phyloP scores from a whole-genome alignment of 2,888 invertebrate species.

The Scaptodrosophila latifasciaeformis region DNA sequence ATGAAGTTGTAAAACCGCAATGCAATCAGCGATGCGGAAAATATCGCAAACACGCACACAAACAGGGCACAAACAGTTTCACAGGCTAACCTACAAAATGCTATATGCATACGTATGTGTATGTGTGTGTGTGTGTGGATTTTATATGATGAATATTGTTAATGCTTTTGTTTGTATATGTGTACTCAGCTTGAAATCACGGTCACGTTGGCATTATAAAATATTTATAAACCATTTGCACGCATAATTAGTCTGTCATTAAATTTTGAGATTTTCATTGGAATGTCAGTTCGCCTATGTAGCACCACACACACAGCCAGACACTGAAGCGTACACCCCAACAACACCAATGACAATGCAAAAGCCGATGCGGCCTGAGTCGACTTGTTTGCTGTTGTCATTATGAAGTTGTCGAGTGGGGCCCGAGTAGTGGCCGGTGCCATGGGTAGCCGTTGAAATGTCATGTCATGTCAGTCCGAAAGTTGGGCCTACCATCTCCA shows the following conservation, averaged over 20 bases:
- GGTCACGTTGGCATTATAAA: constrained; percentile 53
- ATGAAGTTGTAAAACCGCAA: constrained; percentile 69
- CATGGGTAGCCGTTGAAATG: constrained; percentile 43
- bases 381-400: constrained; percentile 4
- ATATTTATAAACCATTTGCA: constrained; percentile 74
- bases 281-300: constrained; percentile 3
- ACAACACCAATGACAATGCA: background rate
- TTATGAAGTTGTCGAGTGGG: constrained; percentile 7
- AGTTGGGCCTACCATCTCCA: too few species aligned
- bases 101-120: constrained; percentile 5
- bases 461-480: constrained; percentile 53
- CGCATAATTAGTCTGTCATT: constrained; percentile 74
- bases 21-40: constrained; percentile 68
- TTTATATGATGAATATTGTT: too few species aligned
- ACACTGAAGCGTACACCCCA: background rate
- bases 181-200: constrained; percentile 33
- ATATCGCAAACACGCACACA: constrained; percentile 40
- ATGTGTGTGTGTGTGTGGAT: background rate
- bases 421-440: too few species aligned
- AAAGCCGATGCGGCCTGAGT: background rate
- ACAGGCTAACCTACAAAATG: constrained; percentile 27
- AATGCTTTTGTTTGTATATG: too few species aligned
- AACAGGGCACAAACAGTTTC: background rate
- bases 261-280: constrained; percentile 63
- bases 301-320: background rate